Base-by-base conservation (phyloP, 1,140 invertebrate species). In the Caerostris darwini region DNA sequence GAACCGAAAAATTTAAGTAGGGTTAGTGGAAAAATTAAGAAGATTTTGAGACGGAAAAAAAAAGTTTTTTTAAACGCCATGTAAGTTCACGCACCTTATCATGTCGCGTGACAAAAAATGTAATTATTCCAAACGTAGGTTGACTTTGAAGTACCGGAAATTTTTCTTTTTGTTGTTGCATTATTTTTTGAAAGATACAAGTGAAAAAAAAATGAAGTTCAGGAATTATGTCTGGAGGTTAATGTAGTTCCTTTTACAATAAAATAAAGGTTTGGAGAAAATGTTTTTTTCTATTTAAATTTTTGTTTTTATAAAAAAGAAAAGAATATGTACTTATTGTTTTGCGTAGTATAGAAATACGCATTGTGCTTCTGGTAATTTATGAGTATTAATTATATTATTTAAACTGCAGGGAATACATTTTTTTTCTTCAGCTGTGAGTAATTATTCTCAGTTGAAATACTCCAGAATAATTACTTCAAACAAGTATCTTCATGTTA, bases 1-100 rank as follows among this genome's bases (percentile, higher is more conserved):
- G 85, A 87, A 61, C n/a, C 59, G 58, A 14, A 64, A 14, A 87
- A 50, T 87, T 87, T 64, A 87, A 87, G 85, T 87, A 53, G 34
- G 61, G 85, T 87, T 87, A 61, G 85, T 50, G 59, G 59, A 64
- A 61, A 87, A 87, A 64, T 53, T 64, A 87, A 87, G 59, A 6
- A 87, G 19, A 53, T 64, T 57, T 85, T 19, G n/a, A 83, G 82
- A 12, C 10, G 17, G 71, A 6, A 12, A 17, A 58, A 58, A 58
- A 58, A 83, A 56, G 34, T 34, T 34, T 34, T 34, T 34, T 34
- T 57, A 7, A 83, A 58, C 17, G 12, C 53, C 6, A 17, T 83
- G 53, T 57, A n/a, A 83, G 82, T 58, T 83, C 56, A 83, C 6
- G 5, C 82, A 83, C 54, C 82, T 83, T 34, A 83, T 58, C 82